Evolutionary conservation across 1,140 invertebrate genomes (phyloP), one percentile per base, ranked within the genome.

Genomic region (Nephotettix cincticeps): DNA sequence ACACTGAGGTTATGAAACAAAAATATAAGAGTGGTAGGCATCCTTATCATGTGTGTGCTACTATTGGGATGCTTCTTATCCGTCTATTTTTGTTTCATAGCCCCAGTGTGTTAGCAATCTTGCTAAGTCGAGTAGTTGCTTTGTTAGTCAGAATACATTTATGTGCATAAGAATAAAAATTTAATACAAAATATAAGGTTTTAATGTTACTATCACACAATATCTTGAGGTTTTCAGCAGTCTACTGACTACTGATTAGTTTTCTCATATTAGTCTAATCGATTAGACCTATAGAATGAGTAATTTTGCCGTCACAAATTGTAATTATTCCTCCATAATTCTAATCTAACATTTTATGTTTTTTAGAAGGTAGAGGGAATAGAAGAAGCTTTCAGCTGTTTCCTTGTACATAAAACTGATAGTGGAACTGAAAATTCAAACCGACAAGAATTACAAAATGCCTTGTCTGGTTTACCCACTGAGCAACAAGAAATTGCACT

Each of bases 331-430:
- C n/a, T 21, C 3, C 43, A 17, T 14, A 32, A 21, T 3, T 3
- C 17, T 19, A 1, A 19, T 68, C 36, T 32, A 47, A 25, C 68
- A 27, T 67, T 17, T 19, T 66, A n/a, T 70, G 25, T 19, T 51
- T 21, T 29, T 45, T 83, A 94, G 90, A 88, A 86, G 81, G 90
- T 93, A 1, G 92, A 95, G 78, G 84, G 88, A 1, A 89, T 95
- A 51, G 93, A 95, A 78, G 93, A 94, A 81, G 91, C 91, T 0
- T 96, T 96, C 76, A 91, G 91, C 80, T 92, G 90, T 76, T 93
- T 92, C 76, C 83, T 95, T 36, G 89, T 93, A 0, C 89, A 93
- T 75, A 88, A 89, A 73, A 81, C 86, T 29, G 87, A 89, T 43
- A 83, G 83, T 54, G 88, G 93, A 78, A 84, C 83, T 75, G 87